Evolutionary conservation across 2,888 invertebrate genomes (phyloP), one percentile per base, ranked within the genome.

Genomic region (Graphium colonna): DNA sequence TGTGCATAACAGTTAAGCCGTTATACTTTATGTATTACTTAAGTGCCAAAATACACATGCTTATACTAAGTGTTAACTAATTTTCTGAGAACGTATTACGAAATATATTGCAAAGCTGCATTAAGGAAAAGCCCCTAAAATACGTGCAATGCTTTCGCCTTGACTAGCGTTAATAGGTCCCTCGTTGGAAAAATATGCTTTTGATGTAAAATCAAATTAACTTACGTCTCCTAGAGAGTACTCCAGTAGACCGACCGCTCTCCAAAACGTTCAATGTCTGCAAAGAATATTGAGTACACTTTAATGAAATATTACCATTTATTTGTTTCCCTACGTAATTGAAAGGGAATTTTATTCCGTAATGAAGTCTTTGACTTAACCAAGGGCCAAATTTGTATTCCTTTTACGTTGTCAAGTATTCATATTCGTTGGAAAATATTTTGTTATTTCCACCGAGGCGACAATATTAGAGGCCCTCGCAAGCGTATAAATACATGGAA

Each of bases 371-470:
- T 42, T 43, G 39, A 46, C 46, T 36, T 36, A 26, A 42, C 21
- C 5, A 44, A 45, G 36, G n/a, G 33, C 10, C 21, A 13, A 49
- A 45, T 39, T 49, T 44, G 33, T 50, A 17, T 53, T 40, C 41
- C 17, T 45, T 50, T 36, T 31, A 45, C 31, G 36, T 45, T 45
- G 45, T 50, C 33, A 40, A 54, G 43, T 48, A 12, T 44, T 51
- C 52, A 55, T 36, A 36, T n/a, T 60, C 57, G 57, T 21, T 61
- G 67, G 61, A 70, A 71, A 74, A 71, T 67, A 70, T 73, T 67
- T 73, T 67, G 63, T 64, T 65, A 63, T 58, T 63, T 67, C 56
- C 59, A 58, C 55, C 43, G 18, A 48, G 44, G 43, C 43, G 18
- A 13, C 42, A 17, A 38, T 44, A 51, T 51, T 44, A 49, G 48